Evolutionary conservation across 2,797 vertebrate species (phyloP), one percentile per base, ranked within the genome.

Genomic region (Onychomys arenicola): DNA sequence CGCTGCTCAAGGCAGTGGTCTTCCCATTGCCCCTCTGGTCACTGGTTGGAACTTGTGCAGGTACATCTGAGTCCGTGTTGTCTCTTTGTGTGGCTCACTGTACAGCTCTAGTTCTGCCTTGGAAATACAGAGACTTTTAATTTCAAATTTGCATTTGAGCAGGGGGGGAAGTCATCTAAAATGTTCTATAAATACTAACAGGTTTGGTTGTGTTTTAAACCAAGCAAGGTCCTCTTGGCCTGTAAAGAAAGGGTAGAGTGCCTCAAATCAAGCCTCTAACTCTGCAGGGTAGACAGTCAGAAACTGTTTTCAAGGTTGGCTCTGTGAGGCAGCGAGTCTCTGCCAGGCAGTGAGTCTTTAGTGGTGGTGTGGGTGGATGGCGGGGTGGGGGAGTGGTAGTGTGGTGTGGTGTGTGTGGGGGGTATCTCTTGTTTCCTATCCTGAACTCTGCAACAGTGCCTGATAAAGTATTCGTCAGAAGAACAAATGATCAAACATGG

Each of bases 31-130:
- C 63, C 11, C 29, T 77, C 49, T 76, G 49, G 73, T 82, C 40
- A 27, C 6, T 61, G 87, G 43, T 78, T 91, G 61, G 25, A 67
- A 69, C 37, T 43, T 63, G 43, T n/a, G 12, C 83, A 3, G 40
- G 43, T 86, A 40, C 2, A 1, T n/a, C 63, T 16, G 32, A 21
- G n/a, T 89, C 78, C 90, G 34, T 82, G 14, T 76, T 2, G 21
- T 90, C 96, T 76, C 59, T 46, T 43, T 86, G 5, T 69, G 61
- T 10, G 93, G 75, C 69, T 97, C 85, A 71, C 89, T 84, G 69
- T 25, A 21, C 82, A 88, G 93, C 88, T 82, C 87, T 92, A 80
- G 83, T 75, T 97, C 78, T 96, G 14, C n/a, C 94, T 98, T 86
- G 93, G 93, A 97, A 85, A 85, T 19, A 12, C 65, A n/a, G 29